phyloP scores from a whole-genome alignment of 2,888 invertebrate species.

The Creontiades dilutus region DNA sequence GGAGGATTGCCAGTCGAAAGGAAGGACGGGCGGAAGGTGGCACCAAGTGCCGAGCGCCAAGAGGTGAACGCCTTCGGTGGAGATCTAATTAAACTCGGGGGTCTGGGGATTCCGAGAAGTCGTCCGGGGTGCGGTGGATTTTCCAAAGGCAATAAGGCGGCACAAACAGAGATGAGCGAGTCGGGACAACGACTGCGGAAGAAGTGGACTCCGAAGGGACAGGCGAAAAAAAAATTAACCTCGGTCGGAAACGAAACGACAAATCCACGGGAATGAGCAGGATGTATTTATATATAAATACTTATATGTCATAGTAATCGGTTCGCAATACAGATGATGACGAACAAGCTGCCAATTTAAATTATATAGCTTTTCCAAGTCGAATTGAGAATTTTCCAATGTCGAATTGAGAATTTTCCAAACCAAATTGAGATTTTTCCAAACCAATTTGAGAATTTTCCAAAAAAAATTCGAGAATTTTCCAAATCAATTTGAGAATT shows the following conservation, averaged over 20 bases:
- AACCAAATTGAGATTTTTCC: no score
- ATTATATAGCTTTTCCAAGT: no score
- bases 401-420: no score
- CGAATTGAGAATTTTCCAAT: no score
- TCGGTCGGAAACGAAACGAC: background rate
- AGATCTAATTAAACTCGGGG: constrained; percentile 46
- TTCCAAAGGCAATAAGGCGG: constrained; percentile 32
- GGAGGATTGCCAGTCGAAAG: background rate
- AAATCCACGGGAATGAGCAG: no score
- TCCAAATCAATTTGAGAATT: no score
- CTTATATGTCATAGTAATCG: no score
- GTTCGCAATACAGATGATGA: no score
- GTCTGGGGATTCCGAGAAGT: constrained; percentile 44
- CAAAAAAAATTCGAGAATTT: no score
- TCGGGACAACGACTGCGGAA: background rate
- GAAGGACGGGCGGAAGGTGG: background rate
- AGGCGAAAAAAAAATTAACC: background rate
- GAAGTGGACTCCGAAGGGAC: background rate
- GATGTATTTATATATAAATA: no score
- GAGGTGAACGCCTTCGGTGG: constrained; percentile 34
- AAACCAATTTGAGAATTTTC: no score
- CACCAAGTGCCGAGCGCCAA: background rate
- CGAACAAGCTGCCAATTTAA: no score
- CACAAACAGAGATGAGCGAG: background rate
- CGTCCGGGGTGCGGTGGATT: constrained; percentile 27